Conservation (phyloP, 2,797 vertebrate genomes). For the Yasuhikotakia modesta region DNA sequence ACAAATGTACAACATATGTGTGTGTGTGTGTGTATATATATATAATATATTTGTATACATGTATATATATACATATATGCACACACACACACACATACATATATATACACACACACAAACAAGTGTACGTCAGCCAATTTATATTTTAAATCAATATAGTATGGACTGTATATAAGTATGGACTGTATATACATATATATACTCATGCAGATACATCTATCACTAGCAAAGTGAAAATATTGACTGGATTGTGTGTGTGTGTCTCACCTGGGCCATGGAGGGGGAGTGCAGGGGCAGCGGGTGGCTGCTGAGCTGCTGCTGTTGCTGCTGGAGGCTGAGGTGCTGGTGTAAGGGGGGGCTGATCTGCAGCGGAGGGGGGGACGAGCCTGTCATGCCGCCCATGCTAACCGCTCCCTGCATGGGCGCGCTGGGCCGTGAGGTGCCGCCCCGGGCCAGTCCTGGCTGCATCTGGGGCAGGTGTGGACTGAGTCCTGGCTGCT, state of each 20-base stretch:
- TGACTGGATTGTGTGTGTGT: background rate
- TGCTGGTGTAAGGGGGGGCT: conserved; percentile 91
- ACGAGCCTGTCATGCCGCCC: conserved; percentile 85
- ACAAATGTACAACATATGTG: too few species aligned
- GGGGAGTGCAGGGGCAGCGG: conserved; percentile 85
- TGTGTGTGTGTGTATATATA: too few species aligned
- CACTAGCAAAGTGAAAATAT: background rate
- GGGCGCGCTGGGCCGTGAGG: conserved; percentile 82
- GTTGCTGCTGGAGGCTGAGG: conserved; percentile 80
- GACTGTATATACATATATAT: too few species aligned
- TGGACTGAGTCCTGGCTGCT: conserved; percentile 77
- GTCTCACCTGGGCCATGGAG: conserved; percentile 84
- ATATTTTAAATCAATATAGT: too few species aligned
- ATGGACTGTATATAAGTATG: too few species aligned
- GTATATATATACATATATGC: too few species aligned
- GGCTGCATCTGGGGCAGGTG: conserved; percentile 84
- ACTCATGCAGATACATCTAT: background rate
- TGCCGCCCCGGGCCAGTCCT: conserved; percentile 83
- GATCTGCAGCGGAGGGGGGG: conserved; percentile 91
- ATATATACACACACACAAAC: too few species aligned
- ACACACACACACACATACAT: too few species aligned
- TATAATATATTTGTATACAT: too few species aligned
- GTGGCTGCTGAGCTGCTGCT: conserved; percentile 86
- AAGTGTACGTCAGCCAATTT: too few species aligned
- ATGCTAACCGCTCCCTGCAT: conserved; percentile 91